Base-by-base conservation (phyloP, 2,797 vertebrate genomes). In the Acipenser ruthenus region DNA sequence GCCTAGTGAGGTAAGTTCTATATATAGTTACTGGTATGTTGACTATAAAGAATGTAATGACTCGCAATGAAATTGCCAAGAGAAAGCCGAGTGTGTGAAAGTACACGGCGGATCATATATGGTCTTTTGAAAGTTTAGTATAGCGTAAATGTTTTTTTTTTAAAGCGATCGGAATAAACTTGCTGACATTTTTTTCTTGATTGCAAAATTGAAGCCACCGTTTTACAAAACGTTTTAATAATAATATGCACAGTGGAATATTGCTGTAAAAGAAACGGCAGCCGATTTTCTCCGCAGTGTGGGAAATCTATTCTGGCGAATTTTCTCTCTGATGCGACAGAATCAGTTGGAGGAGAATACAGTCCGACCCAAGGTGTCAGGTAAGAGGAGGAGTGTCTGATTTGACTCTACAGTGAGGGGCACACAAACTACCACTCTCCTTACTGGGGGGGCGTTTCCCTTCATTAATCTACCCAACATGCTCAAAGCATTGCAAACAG, bases 301-400 rank as follows among this genome's bases (percentile, higher is more conserved):
- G 97, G 97, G 2, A 99, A 98, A 82, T 91, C 95, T 0, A 83
- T 93, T 64, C 70, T 99, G 74, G 90, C 95, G 1, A 98, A 99
- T 82, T 96, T 96, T 69, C 84, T 99, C 53, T 95, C 95, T 0
- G 90, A 93, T 72, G 86, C 87, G 56, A 85, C 84, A 2, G 93
- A 97, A 73, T 89, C 83, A 66, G 80, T 85, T 0, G 94, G 93
- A 61, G 82, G 89, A 53, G 90, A 91, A 72, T 96, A 97, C 75
- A 90, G 82, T 72, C 95, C 95, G 0, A 98, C 96, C 0, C 91
- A 93, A 71, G 97, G 94, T 69, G 95, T 96, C 23, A 93, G 96
- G 97, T 98, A 84, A 73, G 71, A 1, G 37, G 37, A 37, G 5
- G 37, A 37, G 37, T 1, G 4, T 0, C 37, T 37, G 12, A n/a